These are phyloP conservation scores for Drosophila sechellia DNA, from an alignment of 1,140 invertebrate genomes.

Conservation along the genomic window DNA sequence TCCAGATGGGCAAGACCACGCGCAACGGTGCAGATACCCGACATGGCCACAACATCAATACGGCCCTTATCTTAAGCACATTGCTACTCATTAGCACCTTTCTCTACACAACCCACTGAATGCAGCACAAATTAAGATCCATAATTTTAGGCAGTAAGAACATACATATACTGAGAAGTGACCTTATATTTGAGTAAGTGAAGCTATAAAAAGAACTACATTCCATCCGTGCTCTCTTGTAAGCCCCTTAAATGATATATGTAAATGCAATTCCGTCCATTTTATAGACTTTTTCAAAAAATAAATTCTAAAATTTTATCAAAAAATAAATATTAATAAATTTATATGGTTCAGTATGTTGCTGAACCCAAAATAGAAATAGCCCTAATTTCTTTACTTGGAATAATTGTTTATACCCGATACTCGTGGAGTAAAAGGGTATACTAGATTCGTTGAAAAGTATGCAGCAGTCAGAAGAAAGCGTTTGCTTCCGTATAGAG, in stretches of 20 bases:
- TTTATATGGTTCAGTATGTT: not conserved
- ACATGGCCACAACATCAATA: slow-evolving; percentile 70
- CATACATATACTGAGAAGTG: slow-evolving; percentile 53
- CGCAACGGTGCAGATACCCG: slow-evolving; percentile 69
- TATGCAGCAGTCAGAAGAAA: too few species aligned
- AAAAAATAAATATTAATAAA: not conserved
- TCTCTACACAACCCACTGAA: slow-evolving; percentile 60
- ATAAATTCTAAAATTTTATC: slow-evolving; percentile 25
- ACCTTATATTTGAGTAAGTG: slow-evolving; percentile 76
- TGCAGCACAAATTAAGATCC: slow-evolving; percentile 22
- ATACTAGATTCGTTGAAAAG: too few species aligned
- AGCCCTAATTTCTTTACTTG: too few species aligned
- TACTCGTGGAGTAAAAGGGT: too few species aligned
- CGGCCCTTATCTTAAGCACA: slow-evolving; percentile 62
- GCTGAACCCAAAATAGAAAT: too few species aligned
- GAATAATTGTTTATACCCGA: too few species aligned
- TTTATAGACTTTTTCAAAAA: slow-evolving; percentile 44
- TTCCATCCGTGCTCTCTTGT: slow-evolving; percentile 31
- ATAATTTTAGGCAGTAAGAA: slow-evolving; percentile 31
- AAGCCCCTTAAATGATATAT: slow-evolving; percentile 31
- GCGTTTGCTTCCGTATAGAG: too few species aligned
- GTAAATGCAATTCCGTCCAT: slow-evolving; percentile 54
- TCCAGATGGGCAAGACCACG: slow-evolving; percentile 91
- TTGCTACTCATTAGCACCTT: slow-evolving; percentile 65
- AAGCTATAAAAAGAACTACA: slow-evolving; percentile 37